These are phyloP conservation scores for Chymomyza costata DNA, from an alignment of 1,140 invertebrate genomes.

Conservation along the genomic window DNA sequence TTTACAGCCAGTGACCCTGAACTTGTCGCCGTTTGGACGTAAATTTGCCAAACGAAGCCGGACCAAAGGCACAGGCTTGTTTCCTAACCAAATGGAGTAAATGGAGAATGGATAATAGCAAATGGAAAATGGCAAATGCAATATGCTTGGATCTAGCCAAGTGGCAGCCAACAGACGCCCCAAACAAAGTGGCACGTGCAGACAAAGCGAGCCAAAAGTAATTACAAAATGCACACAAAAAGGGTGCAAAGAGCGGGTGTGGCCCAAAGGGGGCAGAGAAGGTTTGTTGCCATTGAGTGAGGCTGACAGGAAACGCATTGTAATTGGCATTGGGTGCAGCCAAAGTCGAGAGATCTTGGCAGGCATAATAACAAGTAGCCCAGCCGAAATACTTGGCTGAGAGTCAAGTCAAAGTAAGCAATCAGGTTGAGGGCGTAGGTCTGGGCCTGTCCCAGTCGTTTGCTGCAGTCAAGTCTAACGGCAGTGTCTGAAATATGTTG, in stretches of 20 bases:
- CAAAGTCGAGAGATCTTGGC: conserved; percentile 1
- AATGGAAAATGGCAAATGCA: too few species aligned
- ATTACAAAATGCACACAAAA: conserved; percentile 54
- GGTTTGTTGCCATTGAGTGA: conserved; percentile 29
- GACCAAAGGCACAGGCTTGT: conserved; percentile 22
- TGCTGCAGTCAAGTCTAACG: too few species aligned
- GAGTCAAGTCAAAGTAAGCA: conserved; percentile 29
- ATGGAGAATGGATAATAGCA: too few species aligned
- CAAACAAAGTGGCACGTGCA: conserved; percentile 46
- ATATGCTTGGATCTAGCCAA: too few species aligned
- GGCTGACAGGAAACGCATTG: conserved; percentile 56
- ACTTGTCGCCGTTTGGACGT: conserved; percentile 26
- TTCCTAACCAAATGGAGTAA: conserved; percentile 6
- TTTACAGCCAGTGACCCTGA: conserved; percentile 45
- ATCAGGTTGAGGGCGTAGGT: too few species aligned
- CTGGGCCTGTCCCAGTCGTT: conserved; percentile 1
- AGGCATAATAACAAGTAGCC: conserved; percentile 28
- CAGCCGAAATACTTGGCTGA: conserved; percentile 21
- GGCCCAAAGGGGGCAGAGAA: conserved; percentile 22
- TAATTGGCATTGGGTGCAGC: conserved; percentile 45
- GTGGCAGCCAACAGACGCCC: too few species aligned
- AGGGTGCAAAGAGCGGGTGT: conserved; percentile 21
- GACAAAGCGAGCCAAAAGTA: conserved; percentile 44
- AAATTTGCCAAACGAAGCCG: too few species aligned
- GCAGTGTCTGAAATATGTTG: conserved; percentile 5